These are phyloP conservation scores for Teinopalpus imperialis DNA, from an alignment of 2,888 invertebrate genomes.

Conservation along the genomic window DNA sequence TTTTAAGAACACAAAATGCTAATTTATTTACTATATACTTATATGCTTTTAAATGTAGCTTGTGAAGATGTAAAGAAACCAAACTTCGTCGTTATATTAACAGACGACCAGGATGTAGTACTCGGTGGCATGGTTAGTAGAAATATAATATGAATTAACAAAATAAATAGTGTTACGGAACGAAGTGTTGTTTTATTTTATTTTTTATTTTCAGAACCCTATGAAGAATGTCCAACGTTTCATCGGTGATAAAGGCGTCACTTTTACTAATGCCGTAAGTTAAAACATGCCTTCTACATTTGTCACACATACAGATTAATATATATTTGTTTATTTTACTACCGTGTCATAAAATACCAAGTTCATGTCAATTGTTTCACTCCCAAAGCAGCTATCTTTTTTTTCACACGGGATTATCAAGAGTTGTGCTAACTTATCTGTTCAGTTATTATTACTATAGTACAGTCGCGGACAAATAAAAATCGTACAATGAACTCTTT, in stretches of 20 bases:
- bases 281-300: too few relatives aligned
- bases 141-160: conserved; percentile 33
- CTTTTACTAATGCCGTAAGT: conserved; percentile 89
- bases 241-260: conserved; percentile 84
- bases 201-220: conserved; percentile 81
- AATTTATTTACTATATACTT: conserved; percentile 57
- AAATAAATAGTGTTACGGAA: conserved; percentile 62
- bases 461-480: too few relatives aligned
- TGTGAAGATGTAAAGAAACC: conserved; percentile 50
- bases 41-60: conserved; percentile 42
- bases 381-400: too few relatives aligned
- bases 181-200: too few relatives aligned
- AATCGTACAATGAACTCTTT: too few relatives aligned
- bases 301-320: too few relatives aligned
- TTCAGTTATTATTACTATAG: too few relatives aligned
- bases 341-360: too few relatives aligned
- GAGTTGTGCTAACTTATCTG: too few relatives aligned
- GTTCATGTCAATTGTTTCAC: too few relatives aligned
- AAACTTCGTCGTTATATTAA: conserved; percentile 90
- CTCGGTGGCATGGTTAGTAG: conserved; percentile 88
- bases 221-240: conserved; percentile 84
- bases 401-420: too few relatives aligned
- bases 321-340: too few relatives aligned
- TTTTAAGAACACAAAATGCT: conserved; percentile 51
- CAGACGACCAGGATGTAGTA: conserved; percentile 93